Base-by-base conservation (phyloP, 2,797 vertebrate genomes). In the Tadarida brasiliensis region DNA sequence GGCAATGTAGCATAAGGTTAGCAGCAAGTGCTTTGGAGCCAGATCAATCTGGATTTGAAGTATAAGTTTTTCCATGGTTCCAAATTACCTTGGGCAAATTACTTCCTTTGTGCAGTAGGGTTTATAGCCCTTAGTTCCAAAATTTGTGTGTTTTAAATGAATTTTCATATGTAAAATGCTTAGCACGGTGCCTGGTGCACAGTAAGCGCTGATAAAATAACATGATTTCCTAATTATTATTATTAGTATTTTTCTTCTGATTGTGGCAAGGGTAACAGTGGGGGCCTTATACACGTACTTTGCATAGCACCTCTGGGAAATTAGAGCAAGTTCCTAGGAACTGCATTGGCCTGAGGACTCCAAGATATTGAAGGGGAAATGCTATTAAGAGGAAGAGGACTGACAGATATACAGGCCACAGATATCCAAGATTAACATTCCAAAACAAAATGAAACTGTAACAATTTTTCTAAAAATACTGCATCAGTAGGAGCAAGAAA, bases 61-160 rank as follows among this genome's bases (percentile, higher is more conserved):
- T 39, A 9, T 30, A 28, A n/a, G 28, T 30, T 71, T 1, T 83
- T 77, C 6, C 14, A 16, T 20, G 9, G 19, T 59, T 44, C 24
- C 22, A 91, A 71, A 91, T 67, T 78, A 6, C 26, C 28, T 78
- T 59, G 28, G 54, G 39, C 56, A 83, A 87, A 91, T 84, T 73
- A 56, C 28, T 65, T 59, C 16, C 49, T 54, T 30, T 26, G 11
- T 51, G 11, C 11, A 49, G 7, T 82, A 44, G 26, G 33, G 12
- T 54, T 74, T 74, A 63, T 35, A 33, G 28, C 35, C 47, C 35
- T 87, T 82, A n/a, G 47, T 63, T 84, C 39, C 35, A 90, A 54
- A 90, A 57, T 30, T 57, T 35, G 59, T 71, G 33, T 78, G 16
- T 78, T 94, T 95, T 73, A 67, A 93, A 57, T 81, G 51, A 56